These are phyloP conservation scores for Leucozona laternaria DNA, from an alignment of 2,888 invertebrate species.

Conservation along the genomic window DNA sequence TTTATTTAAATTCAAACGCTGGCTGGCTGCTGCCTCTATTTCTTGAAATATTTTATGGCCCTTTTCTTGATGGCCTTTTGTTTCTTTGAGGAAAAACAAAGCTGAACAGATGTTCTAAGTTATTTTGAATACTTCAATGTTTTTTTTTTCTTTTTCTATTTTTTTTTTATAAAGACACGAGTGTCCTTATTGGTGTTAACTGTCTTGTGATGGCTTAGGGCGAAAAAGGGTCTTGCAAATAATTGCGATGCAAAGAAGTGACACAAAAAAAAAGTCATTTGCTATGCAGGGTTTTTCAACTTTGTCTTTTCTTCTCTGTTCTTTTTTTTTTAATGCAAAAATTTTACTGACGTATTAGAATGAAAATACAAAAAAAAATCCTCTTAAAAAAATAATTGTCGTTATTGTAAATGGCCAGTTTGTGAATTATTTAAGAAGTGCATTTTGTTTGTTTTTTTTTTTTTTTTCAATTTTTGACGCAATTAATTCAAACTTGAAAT, in stretches of 20 bases:
- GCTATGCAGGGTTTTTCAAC: neutral
- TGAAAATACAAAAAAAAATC: neutral
- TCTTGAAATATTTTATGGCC: conserved; percentile 5
- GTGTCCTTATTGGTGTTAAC: conserved; percentile 35
- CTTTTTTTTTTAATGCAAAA: neutral
- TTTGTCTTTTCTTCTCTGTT: neutral
- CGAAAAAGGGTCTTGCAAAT: conserved; percentile 25
- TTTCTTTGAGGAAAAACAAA: neutral
- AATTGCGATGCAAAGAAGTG: conserved; percentile 29
- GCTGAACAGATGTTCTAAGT: conserved; percentile 6
- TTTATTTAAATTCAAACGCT: conserved; percentile 25
- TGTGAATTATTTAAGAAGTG: neutral
- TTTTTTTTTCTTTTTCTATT: neutral
- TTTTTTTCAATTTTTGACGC: too few relatives aligned
- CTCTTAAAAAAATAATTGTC: neutral
- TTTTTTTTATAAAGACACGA: neutral
- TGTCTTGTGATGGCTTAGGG: conserved; percentile 27
- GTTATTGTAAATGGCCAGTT: neutral
- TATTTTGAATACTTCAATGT: neutral
- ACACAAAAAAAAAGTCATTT: neutral
- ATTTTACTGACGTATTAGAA: neutral
- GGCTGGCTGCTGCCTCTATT: neutral
- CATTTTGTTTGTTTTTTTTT: too few relatives aligned
- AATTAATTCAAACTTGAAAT: too few relatives aligned
- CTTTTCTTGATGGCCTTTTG: conserved; percentile 15